phyloP scores from a whole-genome alignment of 2,888 invertebrate genomes.

The Dione juno region DNA sequence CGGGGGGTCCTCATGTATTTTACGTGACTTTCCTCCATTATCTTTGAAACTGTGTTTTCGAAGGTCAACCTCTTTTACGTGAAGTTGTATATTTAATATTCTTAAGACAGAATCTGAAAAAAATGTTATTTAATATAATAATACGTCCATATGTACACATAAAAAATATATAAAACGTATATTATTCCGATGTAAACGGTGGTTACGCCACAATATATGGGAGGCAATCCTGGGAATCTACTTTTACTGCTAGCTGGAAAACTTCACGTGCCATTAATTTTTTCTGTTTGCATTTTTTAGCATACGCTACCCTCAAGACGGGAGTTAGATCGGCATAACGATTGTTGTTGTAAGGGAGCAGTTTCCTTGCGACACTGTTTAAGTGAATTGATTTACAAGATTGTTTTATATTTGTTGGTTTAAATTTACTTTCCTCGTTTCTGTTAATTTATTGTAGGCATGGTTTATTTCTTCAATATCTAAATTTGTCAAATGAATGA shows the following conservation, averaged over 20 bases:
- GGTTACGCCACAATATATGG: constrained; percentile 63
- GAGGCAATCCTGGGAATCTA: constrained; percentile 71
- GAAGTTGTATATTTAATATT: too few species aligned
- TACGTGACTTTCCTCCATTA: too few species aligned
- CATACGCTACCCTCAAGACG: constrained; percentile 77
- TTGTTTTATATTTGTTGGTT: constrained; percentile 11
- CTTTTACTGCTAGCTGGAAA: constrained; percentile 65
- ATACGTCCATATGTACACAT: not conserved
- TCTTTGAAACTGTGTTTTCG: too few species aligned
- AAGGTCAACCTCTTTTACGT: too few species aligned
- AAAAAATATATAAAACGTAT: constrained; percentile 18
- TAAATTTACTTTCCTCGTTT: not conserved
- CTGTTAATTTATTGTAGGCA: not conserved
- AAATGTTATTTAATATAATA: not conserved
- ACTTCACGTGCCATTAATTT: constrained; percentile 83
- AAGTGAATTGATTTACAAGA: constrained; percentile 36
- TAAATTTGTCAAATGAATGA: not conserved
- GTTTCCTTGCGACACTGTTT: constrained; percentile 51
- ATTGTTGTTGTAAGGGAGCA: constrained; percentile 70
- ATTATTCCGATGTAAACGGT: constrained; percentile 43
- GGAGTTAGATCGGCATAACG: constrained; percentile 67
- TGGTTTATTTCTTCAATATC: not conserved
- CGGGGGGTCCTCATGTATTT: too few species aligned
- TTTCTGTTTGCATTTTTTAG: constrained; percentile 83
- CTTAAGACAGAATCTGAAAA: too few species aligned